Base-by-base conservation (phyloP, 92 coral and sea anemone species). In the Bergia sp. region DNA sequence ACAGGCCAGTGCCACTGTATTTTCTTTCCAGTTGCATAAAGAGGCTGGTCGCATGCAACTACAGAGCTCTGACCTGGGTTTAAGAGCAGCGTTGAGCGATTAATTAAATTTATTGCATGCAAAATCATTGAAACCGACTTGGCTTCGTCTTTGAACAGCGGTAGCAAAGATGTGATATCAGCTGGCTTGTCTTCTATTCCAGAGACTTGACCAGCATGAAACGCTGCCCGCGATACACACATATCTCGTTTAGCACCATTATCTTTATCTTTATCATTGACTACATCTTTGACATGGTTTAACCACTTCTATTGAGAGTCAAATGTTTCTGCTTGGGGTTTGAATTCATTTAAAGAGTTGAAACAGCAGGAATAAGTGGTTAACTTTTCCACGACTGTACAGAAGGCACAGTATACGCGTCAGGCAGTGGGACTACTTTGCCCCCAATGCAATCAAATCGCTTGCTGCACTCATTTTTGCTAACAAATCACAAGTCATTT, bases 211-310 rank as follows among this genome's bases (percentile, higher is more conserved):
- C 84, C 53, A 42, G 92, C 90, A 81, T 92, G 94, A 87, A 41
- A 89, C 42, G 92, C 94, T 29, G 90, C 86, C 92, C 94, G 85
- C 13, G 94, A 86, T 47, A 85, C 69, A 47, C 57, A 37, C 29
- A 41, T 66, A 36, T 89, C 49, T 76, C 64, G 66, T 6, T 10
- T 76, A 29, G 29, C 29, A 29, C 29, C 29, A 8, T 39, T 76
- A 72, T 85, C 64, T 82, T 44, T 16, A 80, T 21, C 20, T 55
- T 80, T 80, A 38, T 61, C 37, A 55, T 79, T 57, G 18, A 88
- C 43, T 40, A 73, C 88, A 67, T 65, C 66, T 85, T 86, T 85
- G 57, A 90, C 92, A 37, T 90, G 90, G 37, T 90, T 53, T 77
- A 90, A 87, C 90, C 90, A 90, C 29, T 29, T 29, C 29, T 29